Conservation (phyloP, 1,140 invertebrate genomes). For the Lepidostoma basale region DNA sequence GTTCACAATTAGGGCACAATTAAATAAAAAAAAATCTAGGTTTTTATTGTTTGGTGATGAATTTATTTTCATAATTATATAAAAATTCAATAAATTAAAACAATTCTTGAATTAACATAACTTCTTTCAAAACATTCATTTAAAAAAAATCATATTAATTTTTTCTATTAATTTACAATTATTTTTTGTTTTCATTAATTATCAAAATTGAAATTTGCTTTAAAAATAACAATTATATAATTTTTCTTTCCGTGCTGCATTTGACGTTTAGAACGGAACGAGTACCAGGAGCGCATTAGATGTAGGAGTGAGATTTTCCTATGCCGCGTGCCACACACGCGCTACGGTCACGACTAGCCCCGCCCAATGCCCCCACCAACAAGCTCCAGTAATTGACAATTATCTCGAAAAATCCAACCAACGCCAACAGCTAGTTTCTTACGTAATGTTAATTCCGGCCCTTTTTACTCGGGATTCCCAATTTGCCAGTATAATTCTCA, state of each 20-base stretch:
- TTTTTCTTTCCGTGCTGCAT: background rate
- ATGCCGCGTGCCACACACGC: constrained; percentile 44
- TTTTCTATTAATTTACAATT: background rate
- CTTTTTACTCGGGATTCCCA: background rate
- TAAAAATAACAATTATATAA: background rate
- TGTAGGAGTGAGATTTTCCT: constrained; percentile 15
- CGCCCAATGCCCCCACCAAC: constrained; percentile 26
- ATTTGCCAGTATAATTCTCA: background rate
- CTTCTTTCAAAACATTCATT: too few relatives aligned
- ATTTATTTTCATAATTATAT: too few relatives aligned
- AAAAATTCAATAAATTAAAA: too few relatives aligned
- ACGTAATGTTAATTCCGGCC: background rate
- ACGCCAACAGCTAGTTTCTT: background rate
- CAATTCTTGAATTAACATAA: too few relatives aligned
- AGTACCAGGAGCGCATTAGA: constrained; percentile 10
- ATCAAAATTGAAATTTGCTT: background rate
- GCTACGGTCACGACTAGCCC: constrained; percentile 32
- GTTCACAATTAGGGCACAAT: too few relatives aligned
- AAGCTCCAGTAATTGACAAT: background rate
- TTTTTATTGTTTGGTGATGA: too few relatives aligned
- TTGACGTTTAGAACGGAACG: background rate
- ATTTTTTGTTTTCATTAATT: too few relatives aligned
- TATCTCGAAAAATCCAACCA: background rate
- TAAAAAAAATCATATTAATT: background rate
- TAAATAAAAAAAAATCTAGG: too few relatives aligned